Evolutionary conservation across 2,113 vertebrate genomes (phyloP), one percentile per base, ranked within the genome.

Genomic region (Onychostruthus taczanowskii): DNA sequence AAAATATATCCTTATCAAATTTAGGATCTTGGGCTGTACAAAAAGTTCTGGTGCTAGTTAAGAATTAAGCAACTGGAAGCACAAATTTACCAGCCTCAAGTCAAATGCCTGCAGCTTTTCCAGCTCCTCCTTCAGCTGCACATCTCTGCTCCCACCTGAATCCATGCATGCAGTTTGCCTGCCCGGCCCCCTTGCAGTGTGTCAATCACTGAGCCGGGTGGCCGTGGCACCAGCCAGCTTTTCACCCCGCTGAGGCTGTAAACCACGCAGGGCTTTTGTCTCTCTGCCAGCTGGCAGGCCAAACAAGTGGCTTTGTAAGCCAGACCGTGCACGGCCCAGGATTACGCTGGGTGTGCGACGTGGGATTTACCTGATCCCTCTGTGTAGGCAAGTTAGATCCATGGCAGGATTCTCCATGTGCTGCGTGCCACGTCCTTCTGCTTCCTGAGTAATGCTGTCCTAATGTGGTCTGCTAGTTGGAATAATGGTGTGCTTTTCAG

Each of bases 281-380:
- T 24, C 75, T 13, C 9, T 26, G 95, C 96, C 92, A 95, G 79
- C 85, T 95, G 94, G 92, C 94, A 74, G 46, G 68, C 47, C 53
- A 24, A 55, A 16, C 53, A 14, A 50, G n/a, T 24, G 59, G 50
- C 83, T 92, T 77, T 59, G 95, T 30, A 41, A 79, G 50, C 50
- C 85, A 80, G 53, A 41, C 46, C 0, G 0, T 31, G 67, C 70
- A 4, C 31, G 53, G 78, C 75, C 78, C 41, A 5, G 86, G 72
- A 69, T 77, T 83, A 74, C 1, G 0, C 26, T 27, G 59, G 43
- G n/a, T 55, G 84, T 33, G 39, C 13, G 18, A 15, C 6, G 0
- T 16, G 68, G 55, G 52, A 63, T 90, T 93, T 96, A 67, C 69
- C 59, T 52, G 47, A 59, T 93, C 68, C 56, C 39, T 88, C 30